phyloP scores from a whole-genome alignment of 2,797 vertebrate genomes.

The Ispidina lecontei region DNA sequence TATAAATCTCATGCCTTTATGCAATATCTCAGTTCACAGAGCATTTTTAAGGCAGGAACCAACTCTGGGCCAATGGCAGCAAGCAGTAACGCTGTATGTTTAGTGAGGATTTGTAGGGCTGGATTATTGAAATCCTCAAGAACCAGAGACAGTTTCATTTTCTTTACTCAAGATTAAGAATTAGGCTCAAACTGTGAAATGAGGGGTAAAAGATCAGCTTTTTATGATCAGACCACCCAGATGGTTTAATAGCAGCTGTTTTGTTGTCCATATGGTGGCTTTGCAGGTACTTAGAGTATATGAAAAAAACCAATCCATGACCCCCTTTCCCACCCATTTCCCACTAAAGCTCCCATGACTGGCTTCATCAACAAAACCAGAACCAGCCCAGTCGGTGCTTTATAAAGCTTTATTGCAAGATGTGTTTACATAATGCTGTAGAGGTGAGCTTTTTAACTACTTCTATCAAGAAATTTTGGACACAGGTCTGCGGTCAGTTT shows the following conservation, averaged over 20 bases:
- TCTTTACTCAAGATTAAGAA: neutral
- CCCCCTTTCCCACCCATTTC: neutral
- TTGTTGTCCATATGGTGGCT: neutral
- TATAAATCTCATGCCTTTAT: neutral
- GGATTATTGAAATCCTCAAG: neutral
- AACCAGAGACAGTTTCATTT: conserved; percentile 9
- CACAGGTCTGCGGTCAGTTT: conserved; percentile 76
- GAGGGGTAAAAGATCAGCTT: neutral
- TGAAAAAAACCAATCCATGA: neutral
- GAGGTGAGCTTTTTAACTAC: conserved; percentile 72
- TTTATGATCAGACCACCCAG: neutral
- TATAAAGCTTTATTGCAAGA: conserved; percentile 86
- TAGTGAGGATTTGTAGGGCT: neutral
- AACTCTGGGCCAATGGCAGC: neutral
- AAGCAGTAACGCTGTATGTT: neutral
- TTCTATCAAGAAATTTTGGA: conserved; percentile 76
- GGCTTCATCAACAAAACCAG: conserved; percentile 2
- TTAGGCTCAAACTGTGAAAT: neutral
- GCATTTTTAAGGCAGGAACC: neutral
- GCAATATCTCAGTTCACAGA: neutral
- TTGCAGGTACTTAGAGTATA: neutral
- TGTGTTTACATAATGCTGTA: conserved; percentile 80
- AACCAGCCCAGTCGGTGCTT: conserved; percentile 56
- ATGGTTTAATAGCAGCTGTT: neutral
- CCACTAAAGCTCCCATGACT: neutral